phyloP scores from a whole-genome alignment of 2,797 vertebrate genomes.

The Lindbergichthys nudifrons region DNA sequence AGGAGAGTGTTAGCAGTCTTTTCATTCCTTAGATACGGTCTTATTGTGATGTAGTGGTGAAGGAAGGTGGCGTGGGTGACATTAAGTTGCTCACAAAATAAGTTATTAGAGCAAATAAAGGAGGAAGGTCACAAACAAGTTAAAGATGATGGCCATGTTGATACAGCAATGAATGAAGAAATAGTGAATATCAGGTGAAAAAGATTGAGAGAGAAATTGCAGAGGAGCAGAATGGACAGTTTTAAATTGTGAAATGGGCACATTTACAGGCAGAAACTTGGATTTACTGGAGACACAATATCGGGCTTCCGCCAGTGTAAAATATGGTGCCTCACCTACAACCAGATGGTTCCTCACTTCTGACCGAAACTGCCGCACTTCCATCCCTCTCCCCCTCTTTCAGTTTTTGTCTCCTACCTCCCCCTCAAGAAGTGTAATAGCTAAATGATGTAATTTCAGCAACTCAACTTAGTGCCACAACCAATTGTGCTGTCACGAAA shows the following conservation, averaged over 20 bases:
- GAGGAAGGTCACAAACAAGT: slow-evolving; percentile 1
- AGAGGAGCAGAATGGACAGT: slow-evolving; percentile 28
- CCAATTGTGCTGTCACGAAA: slow-evolving; percentile 64
- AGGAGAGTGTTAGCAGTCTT: slow-evolving; percentile 13
- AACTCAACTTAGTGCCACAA: slow-evolving; percentile 62
- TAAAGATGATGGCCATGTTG: not conserved
- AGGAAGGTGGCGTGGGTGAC: slow-evolving; percentile 28
- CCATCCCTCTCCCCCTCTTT: slow-evolving; percentile 30
- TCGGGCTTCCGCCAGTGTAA: slow-evolving; percentile 64
- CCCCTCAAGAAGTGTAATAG: slow-evolving; percentile 55
- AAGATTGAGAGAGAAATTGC: slow-evolving; percentile 22
- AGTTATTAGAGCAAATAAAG: slow-evolving; percentile 18
- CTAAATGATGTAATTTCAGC: slow-evolving; percentile 76
- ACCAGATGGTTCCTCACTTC: slow-evolving; percentile 71
- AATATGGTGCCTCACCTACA: slow-evolving; percentile 71
- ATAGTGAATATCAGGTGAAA: slow-evolving; percentile 9
- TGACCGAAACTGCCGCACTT: slow-evolving; percentile 44
- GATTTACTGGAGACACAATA: slow-evolving; percentile 42
- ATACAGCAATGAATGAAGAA: slow-evolving; percentile 16
- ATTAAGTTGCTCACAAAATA: slow-evolving; percentile 31
- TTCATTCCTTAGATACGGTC: slow-evolving; percentile 21
- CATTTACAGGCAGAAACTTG: slow-evolving; percentile 48
- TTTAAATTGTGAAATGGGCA: slow-evolving; percentile 33
- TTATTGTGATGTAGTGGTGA: slow-evolving; percentile 22
- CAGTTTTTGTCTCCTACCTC: slow-evolving; percentile 44